Base-by-base conservation (phyloP, 2,113 vertebrate species). In the Rhipidura dahli region DNA sequence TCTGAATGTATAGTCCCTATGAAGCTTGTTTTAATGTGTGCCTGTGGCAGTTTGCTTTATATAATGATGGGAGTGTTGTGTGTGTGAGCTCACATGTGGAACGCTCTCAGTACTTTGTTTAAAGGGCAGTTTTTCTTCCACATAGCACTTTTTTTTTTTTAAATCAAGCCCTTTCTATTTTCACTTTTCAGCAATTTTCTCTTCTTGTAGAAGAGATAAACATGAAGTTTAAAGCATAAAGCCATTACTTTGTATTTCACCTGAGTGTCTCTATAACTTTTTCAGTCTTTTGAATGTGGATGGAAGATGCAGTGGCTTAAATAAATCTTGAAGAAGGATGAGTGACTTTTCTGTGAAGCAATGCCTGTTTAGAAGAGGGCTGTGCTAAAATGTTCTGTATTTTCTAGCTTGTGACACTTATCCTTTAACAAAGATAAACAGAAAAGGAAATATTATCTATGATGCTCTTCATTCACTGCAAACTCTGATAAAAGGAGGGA, bases 21-120 rank as follows among this genome's bases (percentile, higher is more conserved):
- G 93, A 92, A 94, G 75, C 90, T 89, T 83, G 69, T 51, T 93
- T 93, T 63, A 72, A 49, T 0, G 27, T 96, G 97, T 96, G 96
- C 81, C 91, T 97, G 94, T 94, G 96, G 87, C 93, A 93, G 88
- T 93, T 96, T 96, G 97, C 96, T 94, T 91, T 91, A 65, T 97
- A 91, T 93, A 96, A 91, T 0, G 2, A 42, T 59, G 15, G 13
- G 51, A 80, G 79, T 86, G 81, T 86, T 78, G 60, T 87, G 39
- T 44, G 49, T 69, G 87, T 86, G 92, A 95, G 57, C 35, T 96
- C 92, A 39, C 94, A 49, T 83, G 44, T n/a, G 87, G 93, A 83
- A 78, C 1, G 45, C 92, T 96, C 85, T 95, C 91, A 94, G 83
- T 94, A 63, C 91, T 87, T 5, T 93, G 83, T 96, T 92, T 96